Conservation (phyloP, 2,113 vertebrate genomes). For the Okapia johnstoni region DNA sequence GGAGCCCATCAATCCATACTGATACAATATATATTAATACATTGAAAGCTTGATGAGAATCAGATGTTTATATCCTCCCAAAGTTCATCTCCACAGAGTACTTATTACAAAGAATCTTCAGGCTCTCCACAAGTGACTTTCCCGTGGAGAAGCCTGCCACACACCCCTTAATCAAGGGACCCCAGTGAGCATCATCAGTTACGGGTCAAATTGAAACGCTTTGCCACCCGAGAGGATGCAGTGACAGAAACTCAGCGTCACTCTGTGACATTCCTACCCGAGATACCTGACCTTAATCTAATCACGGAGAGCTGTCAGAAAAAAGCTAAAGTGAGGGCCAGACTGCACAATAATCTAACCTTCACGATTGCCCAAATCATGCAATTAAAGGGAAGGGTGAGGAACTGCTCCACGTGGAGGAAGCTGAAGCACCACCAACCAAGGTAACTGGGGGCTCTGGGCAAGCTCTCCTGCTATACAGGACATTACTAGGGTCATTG, state of each 20-base stretch:
- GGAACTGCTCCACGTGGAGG: background rate
- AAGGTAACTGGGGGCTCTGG: background rate
- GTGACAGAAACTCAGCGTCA: background rate
- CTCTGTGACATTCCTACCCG: background rate
- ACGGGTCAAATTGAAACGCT: background rate
- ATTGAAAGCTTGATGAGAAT: background rate
- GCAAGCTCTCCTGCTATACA: background rate
- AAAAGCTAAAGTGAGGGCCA: background rate
- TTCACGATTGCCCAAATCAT: background rate
- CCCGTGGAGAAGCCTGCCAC: background rate
- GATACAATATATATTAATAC: background rate
- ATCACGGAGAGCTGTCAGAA: background rate
- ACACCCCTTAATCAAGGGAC: background rate
- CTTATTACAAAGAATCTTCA: background rate
- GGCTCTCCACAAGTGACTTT: background rate
- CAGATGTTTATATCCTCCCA: background rate
- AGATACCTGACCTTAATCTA: background rate
- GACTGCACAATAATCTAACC: background rate
- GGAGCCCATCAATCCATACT: background rate
- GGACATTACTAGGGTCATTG: background rate
- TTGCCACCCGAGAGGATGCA: fast-evolving
- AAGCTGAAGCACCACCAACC: background rate
- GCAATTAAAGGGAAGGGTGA: background rate
- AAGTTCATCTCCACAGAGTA: background rate
- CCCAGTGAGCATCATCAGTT: background rate